Conservation (phyloP, 2,113 vertebrate genomes). For the Pseudolaguvia tuberculata region DNA sequence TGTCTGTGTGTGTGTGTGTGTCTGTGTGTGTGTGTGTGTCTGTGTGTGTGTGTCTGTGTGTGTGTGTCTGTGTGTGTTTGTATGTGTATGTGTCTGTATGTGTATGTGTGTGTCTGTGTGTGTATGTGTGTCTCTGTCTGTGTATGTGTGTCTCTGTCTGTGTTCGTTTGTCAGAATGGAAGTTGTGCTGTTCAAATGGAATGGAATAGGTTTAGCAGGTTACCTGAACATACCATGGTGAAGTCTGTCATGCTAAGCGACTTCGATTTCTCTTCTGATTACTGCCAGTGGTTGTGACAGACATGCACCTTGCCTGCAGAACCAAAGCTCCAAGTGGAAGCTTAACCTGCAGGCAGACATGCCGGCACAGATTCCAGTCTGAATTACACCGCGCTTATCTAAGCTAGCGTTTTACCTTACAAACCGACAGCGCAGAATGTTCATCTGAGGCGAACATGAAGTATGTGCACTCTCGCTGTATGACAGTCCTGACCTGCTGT, state of each 20-base stretch:
- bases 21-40: too few relatives aligned
- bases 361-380: constrained; percentile 4
- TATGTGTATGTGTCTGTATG: too few relatives aligned
- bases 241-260: not conserved
- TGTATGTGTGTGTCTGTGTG: too few relatives aligned
- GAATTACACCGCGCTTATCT: constrained; percentile 19
- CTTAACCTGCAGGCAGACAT: constrained; percentile 32
- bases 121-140: too few relatives aligned
- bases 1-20: too few relatives aligned
- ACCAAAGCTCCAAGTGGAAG: not conserved
- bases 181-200: not conserved
- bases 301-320: constrained; percentile 15
- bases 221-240: not conserved
- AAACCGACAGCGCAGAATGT: constrained; percentile 6
- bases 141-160: too few relatives aligned
- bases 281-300: not conserved
- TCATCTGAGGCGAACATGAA: not conserved
- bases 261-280: not conserved
- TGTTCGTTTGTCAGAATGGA: not conserved
- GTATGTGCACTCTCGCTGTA: not conserved
- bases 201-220: not conserved
- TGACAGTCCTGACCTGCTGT: not conserved
- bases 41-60: too few relatives aligned
- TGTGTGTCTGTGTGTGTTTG: too few relatives aligned
- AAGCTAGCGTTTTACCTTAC: constrained; percentile 19